These are phyloP conservation scores for Darevskia mixta DNA, from an alignment of 2,797 vertebrate genomes.

Conservation along the genomic window DNA sequence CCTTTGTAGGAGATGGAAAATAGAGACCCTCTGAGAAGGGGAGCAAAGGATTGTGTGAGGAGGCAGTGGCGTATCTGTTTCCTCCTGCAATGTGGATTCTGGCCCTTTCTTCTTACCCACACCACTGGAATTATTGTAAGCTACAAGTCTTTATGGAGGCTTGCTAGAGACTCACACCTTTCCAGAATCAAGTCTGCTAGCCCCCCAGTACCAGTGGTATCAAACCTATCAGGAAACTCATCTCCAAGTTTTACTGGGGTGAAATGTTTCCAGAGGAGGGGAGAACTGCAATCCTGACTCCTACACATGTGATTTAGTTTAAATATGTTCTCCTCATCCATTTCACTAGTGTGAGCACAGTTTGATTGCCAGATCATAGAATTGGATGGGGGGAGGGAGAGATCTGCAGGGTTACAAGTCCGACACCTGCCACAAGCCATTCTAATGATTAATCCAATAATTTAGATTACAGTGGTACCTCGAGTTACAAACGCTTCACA, in stretches of 20 bases:
- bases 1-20: not conserved
- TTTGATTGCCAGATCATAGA: not conserved
- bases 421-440: not conserved
- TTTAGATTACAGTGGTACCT: not conserved
- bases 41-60: not conserved
- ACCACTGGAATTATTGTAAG: not conserved
- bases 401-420: not conserved
- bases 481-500: too few species aligned
- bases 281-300: not conserved
- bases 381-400: not conserved
- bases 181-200: not conserved
- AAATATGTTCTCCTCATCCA: not conserved
- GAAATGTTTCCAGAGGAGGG: not conserved
- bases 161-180: not conserved
- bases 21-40: not conserved
- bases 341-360: not conserved
- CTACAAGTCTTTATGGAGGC: not conserved
- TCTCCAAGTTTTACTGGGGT: not conserved
- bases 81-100: not conserved
- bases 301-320: not conserved
- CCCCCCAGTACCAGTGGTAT: not conserved
- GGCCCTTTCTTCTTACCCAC: not conserved
- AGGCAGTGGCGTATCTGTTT: not conserved
- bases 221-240: too few species aligned
- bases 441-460: not conserved